Percentiles rank a stretch among this genome's conserved stretches.
phyloP scores from a whole-genome alignment of 2,888 invertebrate genomes.

The Argyra leucocephala region DNA sequence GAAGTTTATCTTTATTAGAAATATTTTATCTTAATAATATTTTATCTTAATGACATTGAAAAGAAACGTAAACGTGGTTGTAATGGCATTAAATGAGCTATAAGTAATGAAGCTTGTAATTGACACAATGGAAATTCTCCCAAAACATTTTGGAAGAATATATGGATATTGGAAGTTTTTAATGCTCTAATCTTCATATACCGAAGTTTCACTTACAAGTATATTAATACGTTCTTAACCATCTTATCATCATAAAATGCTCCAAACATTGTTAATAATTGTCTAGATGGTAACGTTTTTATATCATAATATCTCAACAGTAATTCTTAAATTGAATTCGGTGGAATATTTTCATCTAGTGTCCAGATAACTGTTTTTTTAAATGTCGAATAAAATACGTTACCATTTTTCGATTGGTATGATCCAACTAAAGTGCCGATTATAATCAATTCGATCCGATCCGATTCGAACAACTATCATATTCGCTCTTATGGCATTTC shows the following conservation, averaged over 20 bases:
- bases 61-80: constrained; percentile 92
- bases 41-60: constrained; percentile 75
- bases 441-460: too few species aligned
- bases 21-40: too few species aligned
- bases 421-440: too few species aligned
- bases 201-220: constrained; percentile 71
- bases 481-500: too few species aligned
- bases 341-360: constrained; percentile 71
- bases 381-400: too few species aligned
- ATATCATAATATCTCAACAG: constrained; percentile 79
- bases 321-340: constrained; percentile 62
- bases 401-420: too few species aligned
- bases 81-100: constrained; percentile 71
- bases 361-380: too few species aligned
- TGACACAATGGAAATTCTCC: constrained; percentile 78
- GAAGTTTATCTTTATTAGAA: too few species aligned
- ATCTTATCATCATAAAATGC: constrained; percentile 65
- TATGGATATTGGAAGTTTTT: constrained; percentile 70
- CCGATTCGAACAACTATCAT: too few species aligned
- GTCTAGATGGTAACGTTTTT: constrained; percentile 82
- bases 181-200: constrained; percentile 93
- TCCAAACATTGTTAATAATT: constrained; percentile 72
- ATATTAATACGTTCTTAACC: constrained; percentile 64
- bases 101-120: constrained; percentile 70
- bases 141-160: too few species aligned